phyloP scores from a whole-genome alignment of 2,113 vertebrate species.

The Tachuris rubrigastra region DNA sequence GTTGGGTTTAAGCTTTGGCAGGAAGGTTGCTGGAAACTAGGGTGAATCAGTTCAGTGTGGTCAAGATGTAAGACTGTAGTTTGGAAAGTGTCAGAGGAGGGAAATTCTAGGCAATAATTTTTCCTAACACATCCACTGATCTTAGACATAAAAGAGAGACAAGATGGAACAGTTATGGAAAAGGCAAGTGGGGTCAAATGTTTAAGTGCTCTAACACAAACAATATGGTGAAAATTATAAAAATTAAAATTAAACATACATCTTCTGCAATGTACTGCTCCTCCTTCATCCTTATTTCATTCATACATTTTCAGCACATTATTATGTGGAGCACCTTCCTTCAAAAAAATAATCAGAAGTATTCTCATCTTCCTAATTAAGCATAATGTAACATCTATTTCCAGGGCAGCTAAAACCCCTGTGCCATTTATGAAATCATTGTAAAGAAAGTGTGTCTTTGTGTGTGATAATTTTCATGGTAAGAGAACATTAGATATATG shows the following conservation, averaged over 20 bases:
- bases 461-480: slow-evolving; percentile 19
- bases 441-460: neutral
- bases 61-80: neutral
- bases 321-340: neutral
- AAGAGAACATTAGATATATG: slow-evolving; percentile 38
- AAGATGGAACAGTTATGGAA: neutral
- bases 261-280: neutral
- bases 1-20: neutral
- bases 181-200: neutral
- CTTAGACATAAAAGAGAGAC: neutral
- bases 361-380: neutral
- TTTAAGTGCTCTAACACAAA: neutral
- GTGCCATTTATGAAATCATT: neutral
- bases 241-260: neutral
- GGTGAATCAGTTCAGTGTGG: neutral
- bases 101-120: neutral
- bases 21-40: neutral
- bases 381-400: neutral
- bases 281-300: neutral
- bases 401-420: neutral
- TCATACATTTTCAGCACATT: neutral
- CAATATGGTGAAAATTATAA: neutral
- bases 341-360: neutral
- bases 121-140: neutral
- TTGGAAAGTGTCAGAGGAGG: neutral